phyloP scores from a whole-genome alignment of 2,113 vertebrate genomes.

The Machaerirhynchus nigripectus region DNA sequence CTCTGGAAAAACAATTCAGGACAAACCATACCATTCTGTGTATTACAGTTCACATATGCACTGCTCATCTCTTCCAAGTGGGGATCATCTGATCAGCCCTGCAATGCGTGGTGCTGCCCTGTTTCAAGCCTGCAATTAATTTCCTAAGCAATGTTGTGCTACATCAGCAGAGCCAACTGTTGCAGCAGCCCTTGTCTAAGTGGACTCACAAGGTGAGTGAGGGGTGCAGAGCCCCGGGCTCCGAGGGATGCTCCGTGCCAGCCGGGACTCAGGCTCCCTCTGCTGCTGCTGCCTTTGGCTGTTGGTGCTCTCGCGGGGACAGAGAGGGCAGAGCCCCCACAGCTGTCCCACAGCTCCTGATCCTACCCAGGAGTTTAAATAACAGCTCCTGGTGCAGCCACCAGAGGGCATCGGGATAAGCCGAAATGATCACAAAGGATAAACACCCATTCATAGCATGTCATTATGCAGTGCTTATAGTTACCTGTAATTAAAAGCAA shows the following conservation, averaged over 20 bases:
- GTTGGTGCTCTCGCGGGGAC: rapidly evolving
- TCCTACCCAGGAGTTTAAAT: background rate
- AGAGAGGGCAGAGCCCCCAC: background rate
- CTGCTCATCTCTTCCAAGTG: constrained; percentile 3
- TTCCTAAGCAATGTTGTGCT: background rate
- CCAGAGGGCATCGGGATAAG: constrained; percentile 60
- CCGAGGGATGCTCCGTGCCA: background rate
- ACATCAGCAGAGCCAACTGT: background rate
- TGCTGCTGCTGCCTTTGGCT: background rate
- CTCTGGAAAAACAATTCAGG: constrained; percentile 14
- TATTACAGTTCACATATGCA: background rate
- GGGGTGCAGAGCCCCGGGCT: background rate
- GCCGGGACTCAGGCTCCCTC: rapidly evolving
- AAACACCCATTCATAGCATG: rapidly evolving
- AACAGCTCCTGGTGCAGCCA: constrained; percentile 1
- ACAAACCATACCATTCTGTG: background rate
- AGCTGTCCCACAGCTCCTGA: background rate
- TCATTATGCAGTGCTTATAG: background rate
- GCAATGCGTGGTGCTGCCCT: background rate
- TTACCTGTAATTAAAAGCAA: background rate
- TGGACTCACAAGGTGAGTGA: background rate
- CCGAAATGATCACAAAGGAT: background rate
- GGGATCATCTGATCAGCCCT: background rate
- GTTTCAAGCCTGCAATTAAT: background rate
- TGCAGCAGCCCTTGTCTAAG: background rate